Conservation (phyloP, 2,113 vertebrate genomes). For the Numenius arquata region DNA sequence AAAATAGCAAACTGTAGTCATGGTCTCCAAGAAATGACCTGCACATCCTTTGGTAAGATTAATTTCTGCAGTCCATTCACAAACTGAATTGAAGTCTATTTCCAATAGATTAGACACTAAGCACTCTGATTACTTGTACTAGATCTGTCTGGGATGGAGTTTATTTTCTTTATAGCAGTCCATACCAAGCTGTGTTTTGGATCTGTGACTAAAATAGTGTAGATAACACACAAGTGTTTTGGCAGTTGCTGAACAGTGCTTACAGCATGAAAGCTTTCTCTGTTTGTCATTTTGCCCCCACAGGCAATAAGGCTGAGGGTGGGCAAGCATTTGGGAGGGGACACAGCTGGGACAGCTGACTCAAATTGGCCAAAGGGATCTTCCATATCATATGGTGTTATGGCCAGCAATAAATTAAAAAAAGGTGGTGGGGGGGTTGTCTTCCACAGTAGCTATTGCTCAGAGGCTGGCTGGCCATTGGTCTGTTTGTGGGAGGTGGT, state of each 20-base stretch:
- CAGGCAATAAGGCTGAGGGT: background rate
- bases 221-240: background rate
- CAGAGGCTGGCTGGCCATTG: background rate
- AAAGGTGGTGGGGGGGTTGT: accelerated
- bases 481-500: background rate
- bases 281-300: background rate
- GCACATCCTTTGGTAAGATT: background rate
- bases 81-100: background rate
- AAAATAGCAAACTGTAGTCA: background rate
- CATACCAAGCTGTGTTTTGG: background rate
- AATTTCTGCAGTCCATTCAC: background rate
- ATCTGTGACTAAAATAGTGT: background rate
- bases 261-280: background rate
- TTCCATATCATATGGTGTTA: background rate
- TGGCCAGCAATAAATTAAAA: background rate
- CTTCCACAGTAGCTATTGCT: background rate
- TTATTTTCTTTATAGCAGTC: background rate
- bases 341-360: background rate
- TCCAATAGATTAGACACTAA: background rate
- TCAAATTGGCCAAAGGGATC: background rate
- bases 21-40: background rate
- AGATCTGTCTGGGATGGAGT: background rate
- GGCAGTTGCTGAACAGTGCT: background rate
- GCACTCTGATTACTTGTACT: background rate
- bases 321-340: background rate